These are phyloP conservation scores for Ptychadena robeensis DNA, from an alignment of 2,797 vertebrate species.

Conservation along the genomic window DNA sequence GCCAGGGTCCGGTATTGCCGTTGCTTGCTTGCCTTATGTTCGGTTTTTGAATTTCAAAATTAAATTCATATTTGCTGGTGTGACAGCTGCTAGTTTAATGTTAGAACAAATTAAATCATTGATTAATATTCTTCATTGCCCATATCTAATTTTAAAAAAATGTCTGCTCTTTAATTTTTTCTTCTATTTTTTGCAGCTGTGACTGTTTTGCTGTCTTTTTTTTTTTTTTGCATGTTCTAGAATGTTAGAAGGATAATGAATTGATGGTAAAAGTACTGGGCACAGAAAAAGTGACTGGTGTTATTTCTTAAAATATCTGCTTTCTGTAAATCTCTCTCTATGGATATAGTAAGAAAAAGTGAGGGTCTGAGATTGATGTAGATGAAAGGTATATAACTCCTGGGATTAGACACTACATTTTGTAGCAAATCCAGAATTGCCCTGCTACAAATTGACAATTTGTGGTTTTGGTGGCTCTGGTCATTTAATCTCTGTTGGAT, in stretches of 20 bases:
- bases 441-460: no score
- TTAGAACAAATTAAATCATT: slow-evolving; percentile 58
- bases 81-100: slow-evolving; percentile 61
- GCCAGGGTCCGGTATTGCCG: slow-evolving; percentile 37
- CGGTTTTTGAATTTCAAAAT: slow-evolving; percentile 48
- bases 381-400: no score
- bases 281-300: no score
- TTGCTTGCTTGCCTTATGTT: slow-evolving; percentile 47
- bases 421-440: no score
- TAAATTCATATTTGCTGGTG: slow-evolving; percentile 56
- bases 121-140: slow-evolving; percentile 56
- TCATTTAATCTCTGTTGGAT: no score
- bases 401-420: no score
- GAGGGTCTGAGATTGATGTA: no score
- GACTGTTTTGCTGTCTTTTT: slow-evolving; percentile 39
- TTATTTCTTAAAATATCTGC: no score
- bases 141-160: slow-evolving; percentile 44
- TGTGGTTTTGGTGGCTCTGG: no score
- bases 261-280: no score
- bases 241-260: slow-evolving; percentile 10
- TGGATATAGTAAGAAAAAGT: no score
- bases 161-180: slow-evolving; percentile 31
- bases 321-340: no score
- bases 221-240: slow-evolving; percentile 51
- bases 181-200: slow-evolving; percentile 26